Evolutionary conservation across 2,113 vertebrate species (phyloP).

Genomic region (Onychostruthus taczanowskii): DNA sequence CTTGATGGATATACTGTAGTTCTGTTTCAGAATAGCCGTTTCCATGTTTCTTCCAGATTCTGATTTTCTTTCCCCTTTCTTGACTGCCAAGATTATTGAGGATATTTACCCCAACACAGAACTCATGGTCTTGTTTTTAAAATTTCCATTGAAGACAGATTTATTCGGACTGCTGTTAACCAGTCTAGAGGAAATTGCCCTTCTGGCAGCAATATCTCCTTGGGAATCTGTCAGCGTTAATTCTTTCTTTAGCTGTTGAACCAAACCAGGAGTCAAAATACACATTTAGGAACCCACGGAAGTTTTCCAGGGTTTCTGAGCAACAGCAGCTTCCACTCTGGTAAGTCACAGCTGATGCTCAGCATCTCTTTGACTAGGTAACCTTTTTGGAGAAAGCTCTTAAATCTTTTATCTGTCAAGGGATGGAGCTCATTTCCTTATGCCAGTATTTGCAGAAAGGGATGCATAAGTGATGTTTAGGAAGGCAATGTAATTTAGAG

Average conservation of each 20-base stretch:
- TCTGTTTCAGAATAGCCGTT: neutral
- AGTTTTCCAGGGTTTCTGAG: neutral
- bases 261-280: slow-evolving; percentile 51
- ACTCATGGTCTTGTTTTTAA: neutral
- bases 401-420: neutral
- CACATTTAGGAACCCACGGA: neutral
- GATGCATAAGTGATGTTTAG: neutral
- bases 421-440: neutral
- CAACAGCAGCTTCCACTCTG: neutral
- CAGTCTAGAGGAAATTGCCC: slow-evolving; percentile 47
- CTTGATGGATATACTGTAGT: slow-evolving; percentile 12
- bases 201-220: slow-evolving; percentile 41
- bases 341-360: neutral
- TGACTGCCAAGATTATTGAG: neutral
- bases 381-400: neutral
- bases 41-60: slow-evolving; percentile 41
- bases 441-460: neutral
- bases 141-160: slow-evolving; percentile 40
- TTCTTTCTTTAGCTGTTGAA: slow-evolving; percentile 21
- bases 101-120: neutral
- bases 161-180: slow-evolving; percentile 20
- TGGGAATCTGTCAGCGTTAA: slow-evolving; percentile 30
- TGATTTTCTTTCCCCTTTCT: neutral
- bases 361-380: neutral
- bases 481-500: neutral